Evolutionary conservation across 2,113 vertebrate genomes (phyloP), one percentile per base, ranked within the genome.

Genomic region (Lagopus muta): DNA sequence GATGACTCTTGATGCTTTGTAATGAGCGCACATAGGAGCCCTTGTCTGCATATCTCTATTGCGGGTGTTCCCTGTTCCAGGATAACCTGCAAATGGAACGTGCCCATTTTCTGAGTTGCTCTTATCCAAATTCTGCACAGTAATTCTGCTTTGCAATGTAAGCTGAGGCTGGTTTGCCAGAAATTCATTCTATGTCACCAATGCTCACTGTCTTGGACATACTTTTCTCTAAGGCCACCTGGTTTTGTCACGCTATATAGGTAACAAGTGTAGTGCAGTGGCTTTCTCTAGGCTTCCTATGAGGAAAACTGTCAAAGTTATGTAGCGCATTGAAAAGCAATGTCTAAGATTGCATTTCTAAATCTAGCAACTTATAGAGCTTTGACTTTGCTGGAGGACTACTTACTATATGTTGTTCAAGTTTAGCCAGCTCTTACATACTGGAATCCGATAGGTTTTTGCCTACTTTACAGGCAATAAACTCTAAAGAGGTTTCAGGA

Each of bases 341-440:
- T 69, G n/a, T 40, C 27, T 58, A 64, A 48, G 36, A 61, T 14
- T 64, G 3, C 25, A 55, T 91, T 86, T 75, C 14, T n/a, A 0
- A 69, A 76, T n/a, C 30, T 77, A 55, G 15, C 5, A 14, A 58
- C 79, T 42, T 57, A 16, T 14, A 19, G 28, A 61, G 19, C 13
- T 89, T 58, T 58, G n/a, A 34, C 65, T 90, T 71, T 57, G 28
- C 38, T 74, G 50, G n/a, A 91, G 25, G 17, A 34, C 55, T 91
- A 22, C 9, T 86, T 79, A 10, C 30, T 50, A 2, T 32, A 65
- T 25, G 50, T 57, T 0, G 0, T 47, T 82, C 1, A 5, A 61
- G 30, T 75, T 61, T 57, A 93, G 22, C 19, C 48, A 78, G 58
- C 19, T 32, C 8, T 60, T 54, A 21, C 47, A 32, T 76, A 42